phyloP scores from a whole-genome alignment of 2,797 vertebrate species.

The Falco rusticolus region DNA sequence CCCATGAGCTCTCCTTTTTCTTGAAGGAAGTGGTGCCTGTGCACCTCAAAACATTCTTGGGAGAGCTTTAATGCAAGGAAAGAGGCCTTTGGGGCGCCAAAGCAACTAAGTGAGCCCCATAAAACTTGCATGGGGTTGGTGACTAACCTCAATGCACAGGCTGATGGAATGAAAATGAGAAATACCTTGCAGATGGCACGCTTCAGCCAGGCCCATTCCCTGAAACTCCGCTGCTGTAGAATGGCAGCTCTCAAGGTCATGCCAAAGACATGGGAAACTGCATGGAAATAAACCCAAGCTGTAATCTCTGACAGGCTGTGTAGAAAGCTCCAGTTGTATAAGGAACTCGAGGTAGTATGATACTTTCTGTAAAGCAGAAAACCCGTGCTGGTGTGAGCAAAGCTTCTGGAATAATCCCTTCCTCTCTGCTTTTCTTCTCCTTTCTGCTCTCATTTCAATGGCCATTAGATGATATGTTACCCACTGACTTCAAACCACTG shows the following conservation, averaged over 20 bases:
- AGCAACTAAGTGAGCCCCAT: background rate
- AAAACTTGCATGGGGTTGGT: background rate
- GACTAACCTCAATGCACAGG: background rate
- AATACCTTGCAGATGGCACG: background rate
- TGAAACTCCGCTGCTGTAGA: background rate
- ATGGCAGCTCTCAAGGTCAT: background rate
- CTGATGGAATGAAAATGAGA: background rate
- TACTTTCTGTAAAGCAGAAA: background rate
- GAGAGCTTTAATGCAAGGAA: background rate
- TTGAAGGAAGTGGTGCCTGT: background rate
- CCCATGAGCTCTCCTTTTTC: background rate
- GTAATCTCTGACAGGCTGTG: background rate
- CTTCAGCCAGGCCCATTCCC: background rate
- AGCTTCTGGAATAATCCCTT: background rate
- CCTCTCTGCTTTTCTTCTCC: background rate
- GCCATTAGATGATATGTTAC: background rate
- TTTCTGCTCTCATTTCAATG: background rate
- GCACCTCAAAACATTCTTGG: background rate
- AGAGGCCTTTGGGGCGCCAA: background rate
- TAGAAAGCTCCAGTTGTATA: background rate
- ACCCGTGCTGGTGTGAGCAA: background rate
- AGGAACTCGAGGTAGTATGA: fast-evolving
- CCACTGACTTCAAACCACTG: background rate
- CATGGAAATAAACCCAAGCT: background rate
- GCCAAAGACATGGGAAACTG: background rate